Percentiles rank a stretch among this genome's conserved stretches.
These are phyloP conservation scores for Hydra vulgaris DNA, from an alignment of 30 jellyfish, hydroid and myxozoan species.

Conservation along the genomic window DNA sequence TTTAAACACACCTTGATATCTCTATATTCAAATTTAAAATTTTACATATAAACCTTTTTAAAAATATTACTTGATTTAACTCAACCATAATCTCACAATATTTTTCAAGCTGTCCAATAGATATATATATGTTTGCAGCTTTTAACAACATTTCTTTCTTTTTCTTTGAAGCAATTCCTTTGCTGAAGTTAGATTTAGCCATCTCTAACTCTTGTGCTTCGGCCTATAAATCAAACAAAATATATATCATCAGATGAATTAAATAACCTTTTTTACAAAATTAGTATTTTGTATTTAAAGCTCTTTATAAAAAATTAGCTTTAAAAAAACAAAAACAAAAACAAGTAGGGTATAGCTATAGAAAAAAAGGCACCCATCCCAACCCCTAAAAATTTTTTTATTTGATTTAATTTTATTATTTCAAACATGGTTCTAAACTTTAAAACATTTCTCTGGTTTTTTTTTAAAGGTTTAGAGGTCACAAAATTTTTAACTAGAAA, in stretches of 20 bases:
- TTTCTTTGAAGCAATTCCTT: constrained; percentile 47
- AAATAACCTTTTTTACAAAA: neutral
- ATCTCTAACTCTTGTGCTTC: constrained; percentile 76
- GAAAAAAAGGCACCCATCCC: too few relatives aligned
- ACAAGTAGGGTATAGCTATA: too few relatives aligned
- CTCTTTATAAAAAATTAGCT: too few relatives aligned
- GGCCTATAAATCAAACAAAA: constrained; percentile 27
- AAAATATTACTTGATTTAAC: constrained; percentile 36
- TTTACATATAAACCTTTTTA: neutral
- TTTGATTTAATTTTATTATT: too few relatives aligned
- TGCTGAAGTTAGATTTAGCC: constrained; percentile 34
- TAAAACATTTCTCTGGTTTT: too few relatives aligned
- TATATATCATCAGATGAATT: neutral
- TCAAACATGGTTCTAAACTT: too few relatives aligned
- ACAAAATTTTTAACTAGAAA: too few relatives aligned
- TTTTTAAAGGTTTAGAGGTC: too few relatives aligned
- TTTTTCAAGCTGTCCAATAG: constrained; percentile 67
- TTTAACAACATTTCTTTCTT: constrained; percentile 34
- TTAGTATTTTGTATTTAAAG: neutral
- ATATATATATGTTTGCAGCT: constrained; percentile 62
- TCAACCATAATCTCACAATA: constrained; percentile 76
- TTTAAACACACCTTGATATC: too few relatives aligned
- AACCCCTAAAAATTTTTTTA: too few relatives aligned
- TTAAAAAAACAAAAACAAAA: too few relatives aligned
- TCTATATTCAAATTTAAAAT: neutral